A percentile compares a stretch with the other conserved stretches of the same genome.
Conservation (phyloP, 1,140 invertebrate genomes). For the Dendrolimus punctatus region DNA sequence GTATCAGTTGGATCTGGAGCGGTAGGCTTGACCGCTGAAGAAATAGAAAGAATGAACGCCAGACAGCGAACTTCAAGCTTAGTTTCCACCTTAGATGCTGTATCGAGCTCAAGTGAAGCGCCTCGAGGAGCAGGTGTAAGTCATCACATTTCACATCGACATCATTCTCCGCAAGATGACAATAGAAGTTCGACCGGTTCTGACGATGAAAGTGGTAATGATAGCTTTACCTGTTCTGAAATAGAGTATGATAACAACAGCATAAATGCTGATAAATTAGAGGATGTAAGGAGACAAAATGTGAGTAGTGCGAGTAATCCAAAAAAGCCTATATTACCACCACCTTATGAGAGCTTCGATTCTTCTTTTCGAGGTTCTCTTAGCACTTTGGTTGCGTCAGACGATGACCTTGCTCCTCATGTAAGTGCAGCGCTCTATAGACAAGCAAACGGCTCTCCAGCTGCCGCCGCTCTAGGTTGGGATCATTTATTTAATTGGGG, state of each 20-base stretch:
- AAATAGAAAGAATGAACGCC: conserved; percentile 92
- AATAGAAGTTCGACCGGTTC: conserved; percentile 86
- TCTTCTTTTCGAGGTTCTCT: conserved; percentile 94
- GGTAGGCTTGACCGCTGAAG: conserved; percentile 92
- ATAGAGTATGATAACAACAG: conserved; percentile 96
- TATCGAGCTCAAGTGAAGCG: conserved; percentile 92
- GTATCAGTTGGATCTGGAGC: conserved; percentile 75
- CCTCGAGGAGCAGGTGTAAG: conserved; percentile 76
- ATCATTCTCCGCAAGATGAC: conserved; percentile 80
- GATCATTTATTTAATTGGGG: conserved; percentile 97
- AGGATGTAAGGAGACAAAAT: conserved; percentile 75
- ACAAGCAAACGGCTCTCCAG: conserved; percentile 83
- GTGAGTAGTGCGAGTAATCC: conserved; percentile 72
- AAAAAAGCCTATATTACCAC: conserved; percentile 78
- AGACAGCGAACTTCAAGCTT: conserved; percentile 89
- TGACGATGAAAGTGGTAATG: conserved; percentile 95
- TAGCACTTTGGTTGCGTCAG: conserved; percentile 92
- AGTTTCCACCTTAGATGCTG: conserved; percentile 92
- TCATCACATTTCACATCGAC: conserved; percentile 76
- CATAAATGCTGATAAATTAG: conserved; percentile 84
- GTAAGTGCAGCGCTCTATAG: conserved; percentile 82
- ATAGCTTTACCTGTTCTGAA: conserved; percentile 98
- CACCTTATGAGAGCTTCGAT: conserved; percentile 92
- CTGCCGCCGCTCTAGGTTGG: conserved; percentile 84
- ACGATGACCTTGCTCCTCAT: conserved; percentile 88